These are phyloP conservation scores for Platysteira castanea DNA, from an alignment of 2,113 vertebrate genomes.

Conservation along the genomic window DNA sequence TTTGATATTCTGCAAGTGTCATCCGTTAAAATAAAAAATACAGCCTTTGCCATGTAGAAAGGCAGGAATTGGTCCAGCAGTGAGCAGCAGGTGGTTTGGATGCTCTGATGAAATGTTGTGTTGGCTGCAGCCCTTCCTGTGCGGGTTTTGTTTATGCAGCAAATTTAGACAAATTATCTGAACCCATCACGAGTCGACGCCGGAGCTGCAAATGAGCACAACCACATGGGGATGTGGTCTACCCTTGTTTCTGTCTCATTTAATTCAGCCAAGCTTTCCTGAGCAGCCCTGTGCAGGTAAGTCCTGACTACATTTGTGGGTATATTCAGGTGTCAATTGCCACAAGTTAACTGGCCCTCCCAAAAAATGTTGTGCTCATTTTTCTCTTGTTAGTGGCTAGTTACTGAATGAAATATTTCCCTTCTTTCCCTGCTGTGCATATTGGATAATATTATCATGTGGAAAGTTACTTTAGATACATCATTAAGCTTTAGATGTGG, in stretches of 20 bases:
- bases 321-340: not conserved
- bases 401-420: not conserved
- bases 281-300: not conserved
- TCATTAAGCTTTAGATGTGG: not conserved
- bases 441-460: not conserved
- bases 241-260: not conserved
- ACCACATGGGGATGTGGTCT: not conserved
- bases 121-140: constrained; percentile 16
- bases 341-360: not conserved
- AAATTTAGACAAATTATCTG: constrained; percentile 12
- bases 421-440: too few species aligned
- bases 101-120: not conserved
- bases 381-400: not conserved
- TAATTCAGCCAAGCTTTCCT: not conserved
- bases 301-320: not conserved
- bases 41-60: not conserved
- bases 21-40: not conserved
- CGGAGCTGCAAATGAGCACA: not conserved
- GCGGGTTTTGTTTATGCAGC: constrained; percentile 21
- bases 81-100: not conserved
- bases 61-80: not conserved
- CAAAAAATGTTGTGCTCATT: not conserved
- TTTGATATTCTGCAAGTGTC: not conserved
- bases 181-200: not conserved
- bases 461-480: not conserved